Evolutionary conservation across 2,888 invertebrate species (phyloP).

Genomic region (Caenorhabditis sp.): DNA sequence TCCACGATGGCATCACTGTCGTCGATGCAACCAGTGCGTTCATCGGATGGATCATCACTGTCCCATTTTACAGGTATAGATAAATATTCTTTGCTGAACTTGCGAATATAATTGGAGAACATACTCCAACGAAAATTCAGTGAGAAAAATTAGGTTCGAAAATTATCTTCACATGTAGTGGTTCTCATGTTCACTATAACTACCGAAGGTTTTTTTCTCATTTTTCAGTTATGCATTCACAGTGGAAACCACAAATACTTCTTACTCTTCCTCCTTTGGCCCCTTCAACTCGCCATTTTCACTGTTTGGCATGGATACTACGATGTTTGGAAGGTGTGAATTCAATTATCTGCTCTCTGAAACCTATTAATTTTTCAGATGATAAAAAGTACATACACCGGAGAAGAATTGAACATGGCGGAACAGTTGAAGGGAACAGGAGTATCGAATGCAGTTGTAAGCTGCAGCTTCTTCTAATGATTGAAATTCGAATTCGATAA

Average conservation of each 20-base stretch:
- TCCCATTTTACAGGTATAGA: slow-evolving; percentile 69
- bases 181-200: too few species aligned
- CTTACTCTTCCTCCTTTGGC: slow-evolving; percentile 69
- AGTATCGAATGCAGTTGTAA: slow-evolving; percentile 63
- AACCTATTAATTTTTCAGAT: slow-evolving; percentile 25
- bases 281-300: slow-evolving; percentile 61
- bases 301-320: slow-evolving; percentile 52
- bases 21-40: slow-evolving; percentile 65
- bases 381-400: slow-evolving; percentile 17
- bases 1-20: slow-evolving; percentile 71
- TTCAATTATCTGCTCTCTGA: not conserved
- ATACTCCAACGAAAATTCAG: too few species aligned
- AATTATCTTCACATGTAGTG: too few species aligned
- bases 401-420: slow-evolving; percentile 14
- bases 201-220: too few species aligned
- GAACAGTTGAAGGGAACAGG: slow-evolving; percentile 65
- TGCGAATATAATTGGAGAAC: too few species aligned
- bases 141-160: too few species aligned
- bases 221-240: slow-evolving; percentile 68
- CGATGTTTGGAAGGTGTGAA: slow-evolving; percentile 51
- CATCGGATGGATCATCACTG: slow-evolving; percentile 75
- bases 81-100: not conserved
- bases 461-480: not conserved
- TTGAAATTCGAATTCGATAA: too few species aligned
- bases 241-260: slow-evolving; percentile 70